Base-by-base conservation (phyloP, 30 jellyfish, hydroid and myxozoan genomes). In the Phacellophora camtschatica region DNA sequence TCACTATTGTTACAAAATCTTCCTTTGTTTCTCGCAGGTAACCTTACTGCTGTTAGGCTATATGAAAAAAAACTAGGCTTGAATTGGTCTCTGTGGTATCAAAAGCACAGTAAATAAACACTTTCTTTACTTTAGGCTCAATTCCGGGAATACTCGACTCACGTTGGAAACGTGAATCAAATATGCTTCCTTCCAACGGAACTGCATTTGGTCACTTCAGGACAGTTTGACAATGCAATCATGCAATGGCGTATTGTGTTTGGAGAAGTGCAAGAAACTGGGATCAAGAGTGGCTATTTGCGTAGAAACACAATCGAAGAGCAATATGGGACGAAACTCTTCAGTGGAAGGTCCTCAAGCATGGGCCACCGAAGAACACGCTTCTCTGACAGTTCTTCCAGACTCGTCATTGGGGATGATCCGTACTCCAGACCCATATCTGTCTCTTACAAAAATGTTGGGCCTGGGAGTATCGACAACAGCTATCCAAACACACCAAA, bases 311-410 rank as follows among this genome's bases (percentile, higher is more conserved):
- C 83, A 16, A 51, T 62, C n/a, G 73, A 65, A 50, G 81, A 80
- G 1, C 77, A 41, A 33, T 10, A 29, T 30, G 84, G 51, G 9
- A 71, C 66, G 8, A 12, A 50, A 15, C 34, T 18, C 0, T 16
- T 80, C 2, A 43, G 83, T 49, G 57, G 31, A 23, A 37, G 51
- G 45, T 22, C 84, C n/a, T 62, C 77, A 19, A 80, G 71, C 34
- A 19, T 80, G 54, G 91, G 91, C 49, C 91, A 80, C 36, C 91
- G 91, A 31, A 51, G 80, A 23, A 39, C 66, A 34, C 31, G 91
- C 34, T 32, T 77, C 11, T 41, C 84, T 15, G 91, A 80, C 29
- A 51, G 79, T 0, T 9, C 53, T 11, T 28, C 18, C 13, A 16
- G 9, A 25, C 9, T 71, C 3, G 1, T 42, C 0, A 67, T 12